Base-by-base conservation (phyloP, 2,888 invertebrate species). In the Lasius fuliginosus region DNA sequence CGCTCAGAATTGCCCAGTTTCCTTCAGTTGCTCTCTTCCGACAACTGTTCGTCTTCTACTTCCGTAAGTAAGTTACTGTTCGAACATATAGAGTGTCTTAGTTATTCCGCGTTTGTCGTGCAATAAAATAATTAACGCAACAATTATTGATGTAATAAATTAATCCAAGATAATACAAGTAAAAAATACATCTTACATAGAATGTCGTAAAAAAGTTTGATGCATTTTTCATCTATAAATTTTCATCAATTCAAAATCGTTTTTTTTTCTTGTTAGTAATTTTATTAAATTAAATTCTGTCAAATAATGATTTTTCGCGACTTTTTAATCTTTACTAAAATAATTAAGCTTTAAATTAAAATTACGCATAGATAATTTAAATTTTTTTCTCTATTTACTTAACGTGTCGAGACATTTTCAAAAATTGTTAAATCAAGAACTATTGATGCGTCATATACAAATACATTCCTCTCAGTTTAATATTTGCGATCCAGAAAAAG, bases 1-100 rank as follows among this genome's bases (percentile, higher is more conserved):
- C 40, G 60, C 33, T 46, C 73, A 2, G 12, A 60, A 71, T 79
- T 46, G 33, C 5, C 12, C 46, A 36, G 69, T 42, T 77, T 68
- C 56, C 56, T 40, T 15, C 58, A 60, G 36, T 60, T 36, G 33
- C 79, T 62, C 79, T 81, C 46, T 60, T 71, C 46, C 46, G 73
- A 60, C 64, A 15, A 67, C n/a, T 73, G 33, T 81, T 46, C 46
- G 23, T 81, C 73, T 71, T 60, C 60, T 36, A 42, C 60, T 81
- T 71, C 46, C 69, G 33, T 46, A 46, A 60, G 79, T 60, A 46
- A 69, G 46, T 79, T 69, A 46, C 2, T 46, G 23, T 18, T 69
- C 71, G 71, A 81, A 46, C 33, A 46, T 23, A 58, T 42, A 69
- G 30, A n/a, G 11, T 67, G 15, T 33, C 12, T 30, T 3, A 67